These are phyloP conservation scores for Oxygymnocypris stewartii DNA, from an alignment of 2,113 vertebrate genomes.

Conservation along the genomic window DNA sequence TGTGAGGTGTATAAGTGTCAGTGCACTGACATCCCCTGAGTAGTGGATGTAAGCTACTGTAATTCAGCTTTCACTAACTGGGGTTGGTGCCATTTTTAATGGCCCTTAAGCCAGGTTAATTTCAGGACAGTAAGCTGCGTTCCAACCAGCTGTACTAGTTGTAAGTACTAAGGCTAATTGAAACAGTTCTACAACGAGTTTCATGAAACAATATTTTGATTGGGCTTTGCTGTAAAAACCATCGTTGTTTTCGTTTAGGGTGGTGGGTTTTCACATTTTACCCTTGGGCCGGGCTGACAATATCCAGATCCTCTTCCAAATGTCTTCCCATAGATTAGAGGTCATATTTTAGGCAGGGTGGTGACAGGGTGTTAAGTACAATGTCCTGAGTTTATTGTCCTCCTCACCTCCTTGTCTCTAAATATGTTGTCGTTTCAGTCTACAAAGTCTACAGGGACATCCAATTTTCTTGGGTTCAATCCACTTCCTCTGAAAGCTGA, in stretches of 20 bases:
- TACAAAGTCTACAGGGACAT: background rate
- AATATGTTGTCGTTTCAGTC: background rate
- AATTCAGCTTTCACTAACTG: conserved; percentile 43
- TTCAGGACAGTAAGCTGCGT: background rate
- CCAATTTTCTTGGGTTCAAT: background rate
- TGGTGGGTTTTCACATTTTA: conserved; percentile 19
- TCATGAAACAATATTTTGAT: background rate
- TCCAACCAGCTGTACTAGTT: background rate
- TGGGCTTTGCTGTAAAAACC: background rate
- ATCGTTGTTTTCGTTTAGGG: background rate
- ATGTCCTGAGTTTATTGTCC: conserved; percentile 31
- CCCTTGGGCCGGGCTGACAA: conserved; percentile 37
- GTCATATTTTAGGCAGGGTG: conserved; percentile 38
- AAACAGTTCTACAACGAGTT: background rate
- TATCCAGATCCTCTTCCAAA: conserved; percentile 37
- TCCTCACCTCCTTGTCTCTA: conserved; percentile 9
- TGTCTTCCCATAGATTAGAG: conserved; percentile 46
- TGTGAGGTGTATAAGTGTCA: background rate
- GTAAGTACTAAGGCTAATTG: background rate
- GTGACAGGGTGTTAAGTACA: conserved; percentile 24
- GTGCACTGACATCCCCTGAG: background rate
- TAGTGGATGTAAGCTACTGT: conserved; percentile 15
- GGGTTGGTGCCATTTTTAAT: conserved; percentile 15
- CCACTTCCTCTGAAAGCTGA: background rate
- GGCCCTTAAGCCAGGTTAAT: conserved; percentile 28